A percentile compares a stretch with the other conserved stretches of the same genome.
Evolutionary conservation across 1,140 invertebrate species (phyloP).

Genomic region (Drosophila elegans): DNA sequence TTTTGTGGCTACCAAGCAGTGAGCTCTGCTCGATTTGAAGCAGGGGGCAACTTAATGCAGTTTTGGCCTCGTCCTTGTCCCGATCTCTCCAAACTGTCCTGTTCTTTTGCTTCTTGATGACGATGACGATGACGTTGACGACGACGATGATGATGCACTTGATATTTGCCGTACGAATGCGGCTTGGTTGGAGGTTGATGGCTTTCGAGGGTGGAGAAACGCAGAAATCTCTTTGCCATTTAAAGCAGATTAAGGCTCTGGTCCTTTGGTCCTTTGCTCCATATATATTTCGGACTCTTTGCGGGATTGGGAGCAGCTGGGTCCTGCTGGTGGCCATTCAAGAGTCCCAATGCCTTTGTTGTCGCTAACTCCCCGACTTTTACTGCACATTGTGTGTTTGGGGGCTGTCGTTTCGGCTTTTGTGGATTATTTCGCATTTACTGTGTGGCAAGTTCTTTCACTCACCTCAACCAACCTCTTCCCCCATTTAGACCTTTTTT

Average conservation of each 20-base stretch:
- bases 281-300: slow-evolving; percentile 37
- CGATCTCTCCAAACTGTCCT: slow-evolving; percentile 24
- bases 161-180: slow-evolving; percentile 79
- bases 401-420: slow-evolving; percentile 58
- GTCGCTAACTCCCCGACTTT: slow-evolving; percentile 65
- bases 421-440: slow-evolving; percentile 74
- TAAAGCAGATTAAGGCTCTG: slow-evolving; percentile 71
- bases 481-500: background rate
- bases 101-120: slow-evolving; percentile 29
- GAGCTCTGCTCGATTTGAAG: slow-evolving; percentile 30
- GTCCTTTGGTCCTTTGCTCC: slow-evolving; percentile 18
- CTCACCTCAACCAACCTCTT: background rate
- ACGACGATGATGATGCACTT: slow-evolving; percentile 73
- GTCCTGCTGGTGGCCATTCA: slow-evolving; percentile 45
- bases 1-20: slow-evolving; percentile 13
- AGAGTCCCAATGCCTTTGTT: slow-evolving; percentile 66
- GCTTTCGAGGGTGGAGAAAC: background rate
- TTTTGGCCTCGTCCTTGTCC: slow-evolving; percentile 51
- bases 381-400: slow-evolving; percentile 55
- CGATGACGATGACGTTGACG: slow-evolving; percentile 29
- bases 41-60: slow-evolving; percentile 51
- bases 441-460: slow-evolving; percentile 35
- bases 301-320: slow-evolving; percentile 16
- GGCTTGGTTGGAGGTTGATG: slow-evolving; percentile 5
- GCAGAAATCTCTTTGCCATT: slow-evolving; percentile 68